Base-by-base conservation (phyloP, 2,888 invertebrate species). In the Ectobius pallidus region DNA sequence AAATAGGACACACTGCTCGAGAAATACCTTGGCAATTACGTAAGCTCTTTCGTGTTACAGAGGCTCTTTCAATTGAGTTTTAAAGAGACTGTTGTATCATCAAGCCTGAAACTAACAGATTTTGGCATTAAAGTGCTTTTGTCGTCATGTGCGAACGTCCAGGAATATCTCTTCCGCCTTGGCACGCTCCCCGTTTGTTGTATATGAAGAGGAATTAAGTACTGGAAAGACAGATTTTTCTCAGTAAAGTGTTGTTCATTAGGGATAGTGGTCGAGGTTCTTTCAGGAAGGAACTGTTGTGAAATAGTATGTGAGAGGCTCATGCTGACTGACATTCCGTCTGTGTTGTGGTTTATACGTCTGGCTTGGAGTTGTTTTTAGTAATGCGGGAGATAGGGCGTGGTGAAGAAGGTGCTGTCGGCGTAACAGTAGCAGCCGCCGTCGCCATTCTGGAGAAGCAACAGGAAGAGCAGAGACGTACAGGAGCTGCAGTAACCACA, bases 391-490 rank as follows among this genome's bases (percentile, higher is more conserved):
- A 46, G 25, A 11, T 25, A 25, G 65, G 65, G 27, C 27, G 65
- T 44, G 18, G 42, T 25, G 65, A 52, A 42, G 58, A 39, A 58
- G 70, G 86, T 81, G 78, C 79, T 71, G 86, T 86, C 82, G 82
- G 83, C 16, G 85, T 87, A 80, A 84, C 89, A 77, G 89, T 89
- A 75, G 89, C 89, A 75, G 88, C 89, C 11, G 84, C 84, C n/a
- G 84, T 85, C 44, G 85, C 85, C 65, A 83, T 84, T 70, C 80
- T 85, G 75, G 85, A 85, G 79, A 81, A 82, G 76, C 83, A 84
- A 75, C 81, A 52, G 34, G 69, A 69, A 30, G 34, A 49, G 55
- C 25, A 34, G 39, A 58, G 58, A 58, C 58, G 30, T 30, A 76
- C 83, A 83, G 75, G 80, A 84, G 85, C 84, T 77, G 83, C 83